Evolutionary conservation across 1,140 invertebrate genomes (phyloP).

Genomic region (Coenobita brevimanus): DNA sequence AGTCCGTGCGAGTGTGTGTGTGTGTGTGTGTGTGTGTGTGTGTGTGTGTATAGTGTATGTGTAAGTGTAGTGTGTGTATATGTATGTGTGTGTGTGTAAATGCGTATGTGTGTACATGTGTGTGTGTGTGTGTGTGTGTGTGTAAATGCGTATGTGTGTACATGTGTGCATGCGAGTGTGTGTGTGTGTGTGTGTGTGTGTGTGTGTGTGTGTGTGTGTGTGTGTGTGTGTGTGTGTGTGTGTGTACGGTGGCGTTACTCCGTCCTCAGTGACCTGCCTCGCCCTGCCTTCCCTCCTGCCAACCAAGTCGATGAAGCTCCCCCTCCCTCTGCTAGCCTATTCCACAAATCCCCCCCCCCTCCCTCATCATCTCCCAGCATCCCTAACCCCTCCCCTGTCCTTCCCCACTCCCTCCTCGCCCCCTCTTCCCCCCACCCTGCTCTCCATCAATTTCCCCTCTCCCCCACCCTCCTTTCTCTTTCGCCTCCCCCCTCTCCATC

Average conservation of each 20-base stretch:
- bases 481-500: no score
- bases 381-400: no score
- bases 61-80: background rate
- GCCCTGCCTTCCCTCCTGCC: background rate
- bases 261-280: background rate
- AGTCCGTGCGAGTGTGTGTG: background rate
- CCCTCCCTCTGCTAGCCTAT: background rate
- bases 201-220: background rate
- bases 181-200: no score
- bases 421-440: no score
- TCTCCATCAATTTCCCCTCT: no score
- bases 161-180: no score
- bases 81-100: background rate
- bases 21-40: constrained; percentile 12
- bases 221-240: background rate
- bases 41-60: background rate
- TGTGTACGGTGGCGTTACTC: background rate
- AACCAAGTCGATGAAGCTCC: background rate
- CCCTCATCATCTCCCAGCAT: background rate
- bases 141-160: no score
- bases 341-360: background rate
- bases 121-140: background rate
- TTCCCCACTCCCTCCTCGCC: no score
- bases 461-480: no score
- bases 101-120: background rate